Evolutionary conservation across 1,140 invertebrate species (phyloP).

Genomic region (Lasioglossum albipes): DNA sequence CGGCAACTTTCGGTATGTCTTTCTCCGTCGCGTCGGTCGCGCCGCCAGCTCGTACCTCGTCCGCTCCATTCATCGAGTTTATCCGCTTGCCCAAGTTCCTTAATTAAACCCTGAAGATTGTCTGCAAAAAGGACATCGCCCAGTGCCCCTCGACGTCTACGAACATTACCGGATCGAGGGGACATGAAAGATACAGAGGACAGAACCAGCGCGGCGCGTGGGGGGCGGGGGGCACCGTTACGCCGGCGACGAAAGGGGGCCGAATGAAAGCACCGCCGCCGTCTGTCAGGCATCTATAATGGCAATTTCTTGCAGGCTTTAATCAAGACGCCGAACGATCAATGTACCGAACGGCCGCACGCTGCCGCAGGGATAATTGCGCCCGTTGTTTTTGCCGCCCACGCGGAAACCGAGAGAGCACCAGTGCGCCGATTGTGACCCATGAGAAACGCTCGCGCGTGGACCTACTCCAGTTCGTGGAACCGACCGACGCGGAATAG

Average conservation of each 20-base stretch:
- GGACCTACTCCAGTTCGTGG: neutral
- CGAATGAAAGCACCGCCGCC: conserved; percentile 26
- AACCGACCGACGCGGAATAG: neutral
- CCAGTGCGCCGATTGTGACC: neutral
- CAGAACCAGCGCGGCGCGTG: too few species aligned
- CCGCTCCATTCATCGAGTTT: conserved; percentile 76
- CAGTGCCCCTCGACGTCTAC: conserved; percentile 48
- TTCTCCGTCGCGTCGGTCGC: conserved; percentile 15
- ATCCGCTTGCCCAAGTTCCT: conserved; percentile 77
- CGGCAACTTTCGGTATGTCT: neutral
- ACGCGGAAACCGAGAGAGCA: neutral
- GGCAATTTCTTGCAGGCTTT: conserved; percentile 61
- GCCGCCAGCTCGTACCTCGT: conserved; percentile 38
- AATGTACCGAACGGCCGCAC: conserved; percentile 31
- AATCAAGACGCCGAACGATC: conserved; percentile 58
- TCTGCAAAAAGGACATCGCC: conserved; percentile 79
- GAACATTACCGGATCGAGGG: conserved; percentile 58
- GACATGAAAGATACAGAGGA: conserved; percentile 41
- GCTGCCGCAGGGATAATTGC: conserved; percentile 27
- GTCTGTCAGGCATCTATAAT: conserved; percentile 58
- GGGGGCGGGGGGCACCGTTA: neutral
- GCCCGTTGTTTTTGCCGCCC: conserved; percentile 37
- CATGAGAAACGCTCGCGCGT: neutral
- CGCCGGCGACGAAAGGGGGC: neutral
- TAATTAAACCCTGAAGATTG: conserved; percentile 80